Conservation (phyloP, 2,888 invertebrate species). For the Dendrolimus pini region DNA sequence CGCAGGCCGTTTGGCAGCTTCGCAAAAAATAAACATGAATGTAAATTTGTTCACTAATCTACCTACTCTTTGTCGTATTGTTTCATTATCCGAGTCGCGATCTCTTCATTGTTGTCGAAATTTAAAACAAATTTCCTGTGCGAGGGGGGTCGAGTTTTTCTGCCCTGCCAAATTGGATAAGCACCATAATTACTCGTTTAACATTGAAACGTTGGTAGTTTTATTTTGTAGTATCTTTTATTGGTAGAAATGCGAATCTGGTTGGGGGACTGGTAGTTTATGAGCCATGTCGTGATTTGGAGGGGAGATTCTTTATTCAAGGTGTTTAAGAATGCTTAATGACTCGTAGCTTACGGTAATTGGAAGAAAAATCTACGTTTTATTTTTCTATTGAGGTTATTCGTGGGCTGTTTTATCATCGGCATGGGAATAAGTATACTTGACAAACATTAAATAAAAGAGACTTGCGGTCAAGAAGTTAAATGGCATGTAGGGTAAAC, state of each 20-base stretch:
- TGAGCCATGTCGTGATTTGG: conserved; percentile 45
- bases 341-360: no score
- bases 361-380: no score
- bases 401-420: no score
- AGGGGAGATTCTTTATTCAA: conserved; percentile 12
- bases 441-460: no score
- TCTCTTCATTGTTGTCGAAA: conserved; percentile 76
- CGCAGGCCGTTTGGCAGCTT: no score
- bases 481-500: no score
- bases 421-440: no score
- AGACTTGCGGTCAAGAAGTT: no score
- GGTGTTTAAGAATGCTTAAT: no score
- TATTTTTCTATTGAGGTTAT: no score
- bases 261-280: conserved; percentile 34
- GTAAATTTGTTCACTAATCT: not conserved
- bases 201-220: conserved; percentile 37
- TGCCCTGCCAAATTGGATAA: conserved; percentile 74
- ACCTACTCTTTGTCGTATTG: not conserved
- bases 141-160: conserved; percentile 71
- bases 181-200: conserved; percentile 71
- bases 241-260: conserved; percentile 25
- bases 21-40: no score
- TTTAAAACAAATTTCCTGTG: conserved; percentile 75
- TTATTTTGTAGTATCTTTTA: conserved; percentile 44
- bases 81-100: conserved; percentile 57